Evolutionary conservation across 2,797 vertebrate species (phyloP).

Genomic region (Babyrousa celebensis): DNA sequence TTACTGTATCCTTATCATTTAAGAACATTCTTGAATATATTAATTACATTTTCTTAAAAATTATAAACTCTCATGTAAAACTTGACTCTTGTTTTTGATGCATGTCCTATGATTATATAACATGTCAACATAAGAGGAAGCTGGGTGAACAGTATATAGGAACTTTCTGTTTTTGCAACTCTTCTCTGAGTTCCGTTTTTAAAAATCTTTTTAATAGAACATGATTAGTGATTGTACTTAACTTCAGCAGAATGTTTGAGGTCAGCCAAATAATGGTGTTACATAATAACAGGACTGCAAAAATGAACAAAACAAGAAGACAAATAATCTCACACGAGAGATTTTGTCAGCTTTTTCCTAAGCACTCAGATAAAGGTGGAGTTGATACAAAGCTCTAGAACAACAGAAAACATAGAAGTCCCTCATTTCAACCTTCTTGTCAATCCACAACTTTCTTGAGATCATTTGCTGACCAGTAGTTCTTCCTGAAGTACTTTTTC

Average conservation of each 20-base stretch:
- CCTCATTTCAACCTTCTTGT: background rate
- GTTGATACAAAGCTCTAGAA: background rate
- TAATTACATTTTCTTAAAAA: background rate
- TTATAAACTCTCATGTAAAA: background rate
- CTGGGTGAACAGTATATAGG: background rate
- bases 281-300: background rate
- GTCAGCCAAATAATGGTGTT: background rate
- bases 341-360: background rate
- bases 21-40: background rate
- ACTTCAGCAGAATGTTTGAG: background rate
- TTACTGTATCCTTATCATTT: background rate
- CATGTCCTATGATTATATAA: background rate
- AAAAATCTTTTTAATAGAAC: background rate
- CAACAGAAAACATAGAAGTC: background rate
- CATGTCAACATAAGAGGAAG: background rate
- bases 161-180: background rate
- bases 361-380: background rate
- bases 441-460: background rate
- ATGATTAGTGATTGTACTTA: background rate
- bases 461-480: background rate
- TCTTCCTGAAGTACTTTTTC: background rate
- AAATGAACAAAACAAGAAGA: background rate
- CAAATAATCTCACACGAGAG: background rate
- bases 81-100: constrained; percentile 22
- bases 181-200: background rate